Base-by-base conservation (phyloP, 2,113 vertebrate genomes). In the Oenanthe oenanthe region DNA sequence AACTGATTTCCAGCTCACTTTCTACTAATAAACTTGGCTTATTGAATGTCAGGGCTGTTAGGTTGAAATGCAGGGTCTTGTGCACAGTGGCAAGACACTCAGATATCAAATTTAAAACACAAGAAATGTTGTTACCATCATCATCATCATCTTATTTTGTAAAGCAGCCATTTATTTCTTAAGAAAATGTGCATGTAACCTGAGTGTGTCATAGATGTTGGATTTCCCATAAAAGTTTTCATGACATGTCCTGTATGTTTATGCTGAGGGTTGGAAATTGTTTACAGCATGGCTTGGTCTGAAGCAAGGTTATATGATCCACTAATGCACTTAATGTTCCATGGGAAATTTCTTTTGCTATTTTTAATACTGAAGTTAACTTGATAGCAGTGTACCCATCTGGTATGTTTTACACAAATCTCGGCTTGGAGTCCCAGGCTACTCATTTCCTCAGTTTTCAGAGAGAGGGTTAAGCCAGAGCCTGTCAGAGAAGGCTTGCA, bases 1-100 rank as follows among this genome's bases (percentile, higher is more conserved):
- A 88, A 91, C 66, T 94, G 28, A 93, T 89, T 88, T 93, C 85
- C 61, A 94, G 9, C 60, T 96, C 38, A 56, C 66, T 93, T 95
- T 88, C 81, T 94, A 96, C 93, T 87, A 96, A 93, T 96, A 96
- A 97, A 80, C 51, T 83, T 93, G 86, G 82, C 65, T 85, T 95
- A 61, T 87, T 83, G 85, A 96, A 94, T 95, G 82, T 92, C 85
- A 91, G 8, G 57, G 14, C 58, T 85, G 66, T 88, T 93, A 70
- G 73, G 56, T 34, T 88, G 45, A 77, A 70, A 70, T 7, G 10
- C 72, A 89, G 58, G 50, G 70, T 89, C 84, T 82, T 93, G 71
- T 89, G 68, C 50, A 22, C 12, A n/a, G 74, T 9, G 7, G 38
- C 45, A 72, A 42, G 72, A 88, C 56, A 18, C 45, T 78, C 50